Evolutionary conservation across 37 sponge, comb jelly and placozoan species (phyloP).

Genomic region (Agelas oroides): DNA sequence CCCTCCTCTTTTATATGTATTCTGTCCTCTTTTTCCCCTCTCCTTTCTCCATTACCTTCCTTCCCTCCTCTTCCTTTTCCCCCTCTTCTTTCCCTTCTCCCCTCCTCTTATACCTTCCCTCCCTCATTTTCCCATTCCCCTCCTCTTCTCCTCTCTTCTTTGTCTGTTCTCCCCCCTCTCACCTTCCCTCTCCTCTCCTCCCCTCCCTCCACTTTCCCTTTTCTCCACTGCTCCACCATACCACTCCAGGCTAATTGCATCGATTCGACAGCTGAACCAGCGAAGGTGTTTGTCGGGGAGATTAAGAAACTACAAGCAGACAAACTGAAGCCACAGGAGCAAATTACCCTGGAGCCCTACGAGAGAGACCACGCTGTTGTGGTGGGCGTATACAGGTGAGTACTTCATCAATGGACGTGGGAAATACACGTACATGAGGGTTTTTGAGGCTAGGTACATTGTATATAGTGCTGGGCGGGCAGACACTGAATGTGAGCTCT

Average conservation of each 20-base stretch:
- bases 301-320: slow-evolving; percentile 94
- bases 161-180: too few species aligned
- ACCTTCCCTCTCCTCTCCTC: not conserved
- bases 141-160: too few species aligned
- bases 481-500: too few species aligned
- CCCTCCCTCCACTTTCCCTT: not conserved
- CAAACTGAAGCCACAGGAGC: slow-evolving; percentile 97
- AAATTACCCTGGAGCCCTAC: slow-evolving; percentile 97
- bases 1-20: not conserved
- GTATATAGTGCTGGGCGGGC: too few species aligned
- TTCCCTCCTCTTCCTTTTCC: not conserved
- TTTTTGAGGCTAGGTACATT: too few species aligned
- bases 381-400: slow-evolving; percentile 91
- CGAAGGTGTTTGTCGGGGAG: slow-evolving; percentile 97
- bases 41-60: not conserved
- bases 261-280: slow-evolving; percentile 97
- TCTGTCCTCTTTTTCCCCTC: not conserved
- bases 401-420: too few species aligned
- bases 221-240: too few species aligned
- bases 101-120: not conserved
- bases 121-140: too few species aligned
- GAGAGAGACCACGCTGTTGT: slow-evolving; percentile 99
- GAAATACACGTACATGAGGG: too few species aligned
- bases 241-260: slow-evolving; percentile 99
- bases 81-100: not conserved